Percentiles rank a stretch among this genome's conserved stretches.
These are phyloP conservation scores for Tetranychus truncatus DNA, from an alignment of 2,888 invertebrate species.

Conservation along the genomic window DNA sequence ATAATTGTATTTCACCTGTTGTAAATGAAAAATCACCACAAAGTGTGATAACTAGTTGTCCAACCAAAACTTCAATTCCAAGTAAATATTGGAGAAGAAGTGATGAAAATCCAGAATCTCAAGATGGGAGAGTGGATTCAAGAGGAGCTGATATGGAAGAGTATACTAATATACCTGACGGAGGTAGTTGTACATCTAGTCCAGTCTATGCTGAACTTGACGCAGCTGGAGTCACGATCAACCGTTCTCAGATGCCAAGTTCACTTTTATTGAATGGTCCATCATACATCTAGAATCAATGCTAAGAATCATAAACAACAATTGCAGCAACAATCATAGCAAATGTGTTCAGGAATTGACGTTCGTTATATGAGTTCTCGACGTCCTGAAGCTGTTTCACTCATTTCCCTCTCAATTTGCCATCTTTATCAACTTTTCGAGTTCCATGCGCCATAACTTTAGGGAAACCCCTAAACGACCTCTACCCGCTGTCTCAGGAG, in stretches of 20 bases:
- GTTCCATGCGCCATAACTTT: conserved; percentile 4
- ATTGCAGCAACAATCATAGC: not conserved
- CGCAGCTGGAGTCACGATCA: conserved; percentile 13
- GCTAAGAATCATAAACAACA: not conserved
- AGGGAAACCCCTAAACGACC: conserved; percentile 17
- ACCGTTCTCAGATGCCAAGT: conserved; percentile 10
- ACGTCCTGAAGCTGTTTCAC: conserved; percentile 11
- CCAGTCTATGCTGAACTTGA: conserved; percentile 24
- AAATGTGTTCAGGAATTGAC: not conserved
- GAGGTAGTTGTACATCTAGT: conserved; percentile 22
- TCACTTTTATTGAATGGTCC: conserved; percentile 10
- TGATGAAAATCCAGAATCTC: conserved; percentile 2
- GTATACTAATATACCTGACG: conserved; percentile 17
- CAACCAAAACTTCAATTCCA: conserved; percentile 21
- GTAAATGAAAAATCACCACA: conserved; percentile 23
- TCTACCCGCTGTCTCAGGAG: conserved; percentile 16
- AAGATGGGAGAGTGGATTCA: conserved; percentile 7
- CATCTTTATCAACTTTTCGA: conserved; percentile 15
- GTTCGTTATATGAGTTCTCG: conserved; percentile 8
- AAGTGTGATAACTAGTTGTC: conserved; percentile 21
- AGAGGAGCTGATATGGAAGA: conserved; percentile 17
- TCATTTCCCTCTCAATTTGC: conserved; percentile 16
- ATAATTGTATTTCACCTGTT: conserved; percentile 20
- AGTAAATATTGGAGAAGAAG: conserved; percentile 22
- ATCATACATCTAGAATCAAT: not conserved